Evolutionary conservation across 2,113 vertebrate species (phyloP).

Genomic region (Sorex araneus): DNA sequence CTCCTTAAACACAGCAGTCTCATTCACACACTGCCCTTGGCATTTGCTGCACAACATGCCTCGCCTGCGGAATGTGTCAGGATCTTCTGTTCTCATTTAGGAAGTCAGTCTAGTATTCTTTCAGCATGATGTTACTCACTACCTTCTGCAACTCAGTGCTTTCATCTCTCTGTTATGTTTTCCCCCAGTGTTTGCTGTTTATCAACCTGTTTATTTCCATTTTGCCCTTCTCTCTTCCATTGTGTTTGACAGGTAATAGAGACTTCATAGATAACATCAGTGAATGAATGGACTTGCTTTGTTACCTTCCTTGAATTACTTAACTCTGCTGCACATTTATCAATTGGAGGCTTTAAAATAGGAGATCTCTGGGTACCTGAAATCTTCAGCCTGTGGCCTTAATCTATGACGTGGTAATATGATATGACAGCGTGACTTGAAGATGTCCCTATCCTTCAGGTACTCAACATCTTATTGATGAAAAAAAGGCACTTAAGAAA

Average conservation of each 20-base stretch:
- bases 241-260: not conserved
- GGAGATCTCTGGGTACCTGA: not conserved
- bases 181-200: not conserved
- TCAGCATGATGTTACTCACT: not conserved
- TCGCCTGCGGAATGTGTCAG: not conserved
- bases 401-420: not conserved
- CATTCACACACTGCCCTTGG: not conserved
- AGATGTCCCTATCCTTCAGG: not conserved
- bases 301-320: not conserved
- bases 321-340: not conserved
- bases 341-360: not conserved
- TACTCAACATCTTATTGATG: not conserved
- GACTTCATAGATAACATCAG: not conserved
- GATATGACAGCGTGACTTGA: not conserved
- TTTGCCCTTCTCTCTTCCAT: not conserved
- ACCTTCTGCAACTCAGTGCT: accelerated
- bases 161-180: not conserved
- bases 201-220: not conserved
- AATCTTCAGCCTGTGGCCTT: not conserved
- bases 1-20: too few relatives aligned
- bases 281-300: not conserved
- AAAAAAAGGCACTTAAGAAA: not conserved
- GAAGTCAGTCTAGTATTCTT: not conserved
- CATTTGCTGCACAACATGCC: not conserved
- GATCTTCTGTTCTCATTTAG: not conserved